A percentile compares a stretch with the other conserved stretches of the same genome.
phyloP scores from a whole-genome alignment of 2,888 invertebrate genomes.

The Chironomus riparius region DNA sequence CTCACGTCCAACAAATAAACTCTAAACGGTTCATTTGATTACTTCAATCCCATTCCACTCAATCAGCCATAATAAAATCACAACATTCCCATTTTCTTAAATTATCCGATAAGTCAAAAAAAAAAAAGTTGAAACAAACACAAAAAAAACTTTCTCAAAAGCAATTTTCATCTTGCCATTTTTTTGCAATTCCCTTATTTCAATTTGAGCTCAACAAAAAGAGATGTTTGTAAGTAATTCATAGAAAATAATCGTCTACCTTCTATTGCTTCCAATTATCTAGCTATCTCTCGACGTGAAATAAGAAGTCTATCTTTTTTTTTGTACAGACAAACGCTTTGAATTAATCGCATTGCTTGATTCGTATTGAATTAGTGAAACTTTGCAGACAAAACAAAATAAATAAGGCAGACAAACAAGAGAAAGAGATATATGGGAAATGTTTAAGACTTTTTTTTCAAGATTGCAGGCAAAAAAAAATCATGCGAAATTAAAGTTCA shows the following conservation, averaged over 20 bases:
- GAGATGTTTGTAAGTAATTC: not conserved
- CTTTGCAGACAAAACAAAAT: not conserved
- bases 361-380: not conserved
- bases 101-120: too few species aligned
- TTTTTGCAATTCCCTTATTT: not conserved
- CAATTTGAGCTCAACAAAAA: not conserved
- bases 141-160: not conserved
- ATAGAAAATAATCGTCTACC: not conserved
- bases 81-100: too few species aligned
- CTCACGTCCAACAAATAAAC: not conserved
- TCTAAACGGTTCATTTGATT: too few species aligned
- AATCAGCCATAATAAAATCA: too few species aligned
- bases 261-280: not conserved
- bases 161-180: not conserved
- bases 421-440: too few species aligned
- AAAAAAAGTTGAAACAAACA: not conserved
- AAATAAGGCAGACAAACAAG: too few species aligned
- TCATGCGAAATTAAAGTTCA: too few species aligned
- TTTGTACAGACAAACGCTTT: not conserved
- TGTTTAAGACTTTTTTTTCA: too few species aligned
- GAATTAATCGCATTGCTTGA: too few species aligned
- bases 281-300: not conserved
- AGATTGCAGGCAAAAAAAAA: too few species aligned
- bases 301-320: not conserved
- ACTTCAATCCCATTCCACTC: too few species aligned